These are phyloP conservation scores for Ciconia nigra DNA, from an alignment of 2,797 vertebrate species.

Conservation along the genomic window DNA sequence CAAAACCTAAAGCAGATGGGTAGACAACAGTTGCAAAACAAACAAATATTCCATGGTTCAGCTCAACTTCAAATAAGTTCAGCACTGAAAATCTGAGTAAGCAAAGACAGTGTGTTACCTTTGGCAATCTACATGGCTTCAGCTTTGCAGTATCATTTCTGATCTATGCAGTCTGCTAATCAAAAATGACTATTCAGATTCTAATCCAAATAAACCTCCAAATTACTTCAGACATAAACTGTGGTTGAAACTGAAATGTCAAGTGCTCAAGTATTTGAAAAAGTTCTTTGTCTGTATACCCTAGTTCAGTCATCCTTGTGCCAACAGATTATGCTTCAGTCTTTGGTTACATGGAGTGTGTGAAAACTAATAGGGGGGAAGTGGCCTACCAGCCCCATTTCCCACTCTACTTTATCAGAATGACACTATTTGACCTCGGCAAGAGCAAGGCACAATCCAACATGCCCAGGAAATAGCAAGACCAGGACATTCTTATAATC, in stretches of 20 bases:
- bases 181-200: conserved; percentile 17
- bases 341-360: not conserved
- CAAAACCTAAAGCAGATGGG: conserved; percentile 53
- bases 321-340: not conserved
- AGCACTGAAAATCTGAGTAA: conserved; percentile 1
- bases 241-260: not conserved
- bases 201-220: conserved; percentile 44
- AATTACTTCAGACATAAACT: not conserved
- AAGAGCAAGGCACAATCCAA: not conserved
- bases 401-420: not conserved
- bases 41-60: conserved; percentile 20
- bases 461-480: not conserved
- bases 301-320: not conserved
- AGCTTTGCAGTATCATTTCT: not conserved
- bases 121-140: conserved; percentile 20
- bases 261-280: not conserved
- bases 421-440: not conserved
- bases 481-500: not conserved
- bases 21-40: conserved; percentile 30
- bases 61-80: conserved; percentile 20
- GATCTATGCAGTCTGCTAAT: conserved; percentile 30
- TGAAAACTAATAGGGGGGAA: not conserved
- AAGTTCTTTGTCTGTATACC: not conserved
- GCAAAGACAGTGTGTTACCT: conserved; percentile 34
- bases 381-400: not conserved